Evolutionary conservation across 2,888 invertebrate species (phyloP).

Genomic region (Tromatobia lineatoria): DNA sequence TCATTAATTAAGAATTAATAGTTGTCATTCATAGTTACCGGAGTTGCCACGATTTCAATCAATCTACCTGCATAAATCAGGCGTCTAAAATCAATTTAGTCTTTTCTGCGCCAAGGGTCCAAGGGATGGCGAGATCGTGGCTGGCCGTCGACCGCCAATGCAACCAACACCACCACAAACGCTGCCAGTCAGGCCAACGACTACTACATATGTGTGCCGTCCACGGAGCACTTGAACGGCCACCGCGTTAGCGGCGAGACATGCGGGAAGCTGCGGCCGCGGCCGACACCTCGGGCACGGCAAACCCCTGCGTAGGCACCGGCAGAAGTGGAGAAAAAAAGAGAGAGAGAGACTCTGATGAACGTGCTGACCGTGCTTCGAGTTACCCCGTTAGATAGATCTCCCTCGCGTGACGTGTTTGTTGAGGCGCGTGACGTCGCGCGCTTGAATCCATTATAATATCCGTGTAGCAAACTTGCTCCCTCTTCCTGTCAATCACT

Average conservation of each 20-base stretch:
- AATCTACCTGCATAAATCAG: conserved; percentile 77
- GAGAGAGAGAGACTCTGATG: conserved; percentile 70
- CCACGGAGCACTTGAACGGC: conserved; percentile 30
- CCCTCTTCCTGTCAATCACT: conserved; percentile 15
- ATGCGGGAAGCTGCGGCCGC: conserved; percentile 60
- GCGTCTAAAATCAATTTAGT: conserved; percentile 77
- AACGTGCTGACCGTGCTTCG: conserved; percentile 73
- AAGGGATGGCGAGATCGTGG: conserved; percentile 38
- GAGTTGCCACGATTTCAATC: conserved; percentile 4
- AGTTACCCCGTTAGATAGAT: conserved; percentile 74
- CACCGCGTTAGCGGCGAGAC: conserved; percentile 48
- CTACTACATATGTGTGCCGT: conserved; percentile 19
- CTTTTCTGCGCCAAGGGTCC: conserved; percentile 53
- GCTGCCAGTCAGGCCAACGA: conserved; percentile 18
- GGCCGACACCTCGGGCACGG: conserved; percentile 36
- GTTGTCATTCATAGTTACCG: too few relatives aligned
- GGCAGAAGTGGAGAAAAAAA: conserved; percentile 3
- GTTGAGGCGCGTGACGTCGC: conserved; percentile 73
- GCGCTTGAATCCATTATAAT: conserved; percentile 73
- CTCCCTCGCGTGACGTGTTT: conserved; percentile 77
- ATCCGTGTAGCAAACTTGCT: conserved; percentile 59
- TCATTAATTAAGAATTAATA: too few relatives aligned
- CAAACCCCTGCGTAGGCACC: conserved; percentile 25
- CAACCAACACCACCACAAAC: conserved; percentile 36
- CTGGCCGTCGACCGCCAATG: conserved; percentile 28